Conservation (phyloP, 2,797 vertebrate genomes). For the Typhlichthys eigenmanni region DNA sequence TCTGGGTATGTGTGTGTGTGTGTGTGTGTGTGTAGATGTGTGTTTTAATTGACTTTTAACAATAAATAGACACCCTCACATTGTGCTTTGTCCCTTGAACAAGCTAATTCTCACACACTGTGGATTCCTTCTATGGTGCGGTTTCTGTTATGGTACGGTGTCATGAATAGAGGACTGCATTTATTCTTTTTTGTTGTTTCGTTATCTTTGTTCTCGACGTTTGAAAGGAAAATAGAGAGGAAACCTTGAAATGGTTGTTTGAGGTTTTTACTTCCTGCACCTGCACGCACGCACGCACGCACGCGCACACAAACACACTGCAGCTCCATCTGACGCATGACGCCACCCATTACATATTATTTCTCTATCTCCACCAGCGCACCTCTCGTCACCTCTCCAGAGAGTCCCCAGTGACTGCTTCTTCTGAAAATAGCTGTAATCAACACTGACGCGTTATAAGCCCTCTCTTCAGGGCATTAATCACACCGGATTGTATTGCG, state of each 20-base stretch:
- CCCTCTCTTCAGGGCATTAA: conserved; percentile 60
- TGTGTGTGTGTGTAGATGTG: conserved; percentile 19
- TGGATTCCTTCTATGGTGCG: conserved; percentile 25
- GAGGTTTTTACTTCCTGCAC: conserved; percentile 45
- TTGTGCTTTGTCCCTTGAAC: conserved; percentile 13
- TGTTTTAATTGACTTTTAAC: conserved; percentile 15
- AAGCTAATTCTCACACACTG: conserved; percentile 13
- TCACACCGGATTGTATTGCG: conserved; percentile 67
- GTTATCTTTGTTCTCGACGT: conserved; percentile 44
- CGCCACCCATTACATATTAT: conserved; percentile 16
- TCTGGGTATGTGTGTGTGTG: conserved; percentile 6
- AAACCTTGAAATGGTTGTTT: conserved; percentile 17
- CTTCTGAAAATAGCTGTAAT: conserved; percentile 66
- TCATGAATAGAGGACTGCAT: conserved; percentile 22
- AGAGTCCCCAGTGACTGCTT: conserved; percentile 43
- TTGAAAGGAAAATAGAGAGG: conserved; percentile 44
- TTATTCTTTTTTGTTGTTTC: conserved; percentile 21
- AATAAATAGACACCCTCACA: conserved; percentile 24
- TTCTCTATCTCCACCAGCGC: conserved; percentile 19
- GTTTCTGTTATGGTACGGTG: conserved; percentile 28
- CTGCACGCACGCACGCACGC: not conserved
- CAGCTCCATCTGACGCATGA: conserved; percentile 14
- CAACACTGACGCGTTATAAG: conserved; percentile 59
- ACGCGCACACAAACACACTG: conserved; percentile 9
- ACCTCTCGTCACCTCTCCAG: conserved; percentile 33